phyloP scores from a whole-genome alignment of 1,140 invertebrate species.

The Lineus longissimus region DNA sequence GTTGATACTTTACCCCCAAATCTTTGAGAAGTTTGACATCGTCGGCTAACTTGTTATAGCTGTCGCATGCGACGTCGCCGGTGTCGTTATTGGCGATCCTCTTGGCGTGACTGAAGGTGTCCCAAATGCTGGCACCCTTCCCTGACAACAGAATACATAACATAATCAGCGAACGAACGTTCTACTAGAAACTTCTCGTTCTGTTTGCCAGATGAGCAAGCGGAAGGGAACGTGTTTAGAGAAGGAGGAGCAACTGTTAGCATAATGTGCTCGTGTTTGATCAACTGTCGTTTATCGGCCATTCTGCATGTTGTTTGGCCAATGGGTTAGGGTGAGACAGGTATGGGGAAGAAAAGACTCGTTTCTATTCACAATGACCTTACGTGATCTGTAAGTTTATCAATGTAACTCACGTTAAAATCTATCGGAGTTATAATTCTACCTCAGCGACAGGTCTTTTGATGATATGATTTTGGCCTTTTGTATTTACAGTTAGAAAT shows the following conservation, averaged over 20 bases:
- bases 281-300: not conserved
- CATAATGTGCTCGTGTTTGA: not conserved
- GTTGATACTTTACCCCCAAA: conserved; percentile 43
- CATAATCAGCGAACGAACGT: too few relatives aligned
- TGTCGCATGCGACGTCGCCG: conserved; percentile 67
- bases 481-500: too few relatives aligned
- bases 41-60: conserved; percentile 64
- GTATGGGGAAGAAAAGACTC: not conserved
- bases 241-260: not conserved
- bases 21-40: conserved; percentile 62
- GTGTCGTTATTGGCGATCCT: too few relatives aligned
- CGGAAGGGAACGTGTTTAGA: too few relatives aligned
- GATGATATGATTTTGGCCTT: too few relatives aligned
- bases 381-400: too few relatives aligned
- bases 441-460: too few relatives aligned
- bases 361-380: too few relatives aligned
- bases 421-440: too few relatives aligned
- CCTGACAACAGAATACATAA: conserved; percentile 23
- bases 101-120: conserved; percentile 57
- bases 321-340: not conserved
- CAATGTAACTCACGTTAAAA: too few relatives aligned
- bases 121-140: conserved; percentile 58
- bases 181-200: too few relatives aligned
- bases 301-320: not conserved
- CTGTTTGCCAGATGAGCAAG: not conserved